These are phyloP conservation scores for Sciurus niger DNA, from an alignment of 2,113 vertebrate species.

Conservation along the genomic window DNA sequence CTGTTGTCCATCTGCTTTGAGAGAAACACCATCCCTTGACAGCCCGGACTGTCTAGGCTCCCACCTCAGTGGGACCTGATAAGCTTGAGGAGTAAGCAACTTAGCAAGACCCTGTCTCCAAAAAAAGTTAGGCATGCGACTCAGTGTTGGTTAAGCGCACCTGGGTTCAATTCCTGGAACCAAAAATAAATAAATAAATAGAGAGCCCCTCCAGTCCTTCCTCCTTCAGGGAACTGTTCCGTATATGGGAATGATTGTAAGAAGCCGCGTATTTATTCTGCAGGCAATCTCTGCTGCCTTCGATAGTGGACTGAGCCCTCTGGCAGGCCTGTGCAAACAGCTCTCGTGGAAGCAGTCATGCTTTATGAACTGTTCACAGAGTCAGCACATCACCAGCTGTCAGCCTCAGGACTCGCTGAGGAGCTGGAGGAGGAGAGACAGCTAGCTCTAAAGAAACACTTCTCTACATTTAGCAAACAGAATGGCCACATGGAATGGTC, in stretches of 20 bases:
- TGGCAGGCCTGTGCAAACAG: constrained; percentile 58
- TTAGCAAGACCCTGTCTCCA: no score
- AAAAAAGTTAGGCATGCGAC: no score
- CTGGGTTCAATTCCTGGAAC: no score
- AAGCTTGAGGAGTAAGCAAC: background rate
- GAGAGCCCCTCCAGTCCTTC: background rate
- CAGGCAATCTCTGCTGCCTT: constrained; percentile 57
- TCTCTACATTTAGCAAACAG: constrained; percentile 72
- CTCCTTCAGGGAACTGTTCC: constrained; percentile 23
- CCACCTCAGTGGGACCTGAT: background rate
- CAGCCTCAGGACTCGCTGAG: constrained; percentile 32
- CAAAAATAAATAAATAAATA: background rate
- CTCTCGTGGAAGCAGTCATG: constrained; percentile 77
- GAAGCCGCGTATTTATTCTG: constrained; percentile 77
- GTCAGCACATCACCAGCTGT: constrained; percentile 65
- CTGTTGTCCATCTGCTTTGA: background rate
- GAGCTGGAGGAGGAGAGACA: constrained; percentile 74
- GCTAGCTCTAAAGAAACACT: constrained; percentile 52
- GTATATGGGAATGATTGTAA: background rate
- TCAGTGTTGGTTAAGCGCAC: no score
- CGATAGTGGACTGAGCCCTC: constrained; percentile 50
- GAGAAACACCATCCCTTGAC: background rate
- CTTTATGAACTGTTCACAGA: constrained; percentile 80
- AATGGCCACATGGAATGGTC: constrained; percentile 51
- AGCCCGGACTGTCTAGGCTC: background rate